These are phyloP conservation scores for Anoplius nigerrimus DNA, from an alignment of 2,888 invertebrate species.

Conservation along the genomic window DNA sequence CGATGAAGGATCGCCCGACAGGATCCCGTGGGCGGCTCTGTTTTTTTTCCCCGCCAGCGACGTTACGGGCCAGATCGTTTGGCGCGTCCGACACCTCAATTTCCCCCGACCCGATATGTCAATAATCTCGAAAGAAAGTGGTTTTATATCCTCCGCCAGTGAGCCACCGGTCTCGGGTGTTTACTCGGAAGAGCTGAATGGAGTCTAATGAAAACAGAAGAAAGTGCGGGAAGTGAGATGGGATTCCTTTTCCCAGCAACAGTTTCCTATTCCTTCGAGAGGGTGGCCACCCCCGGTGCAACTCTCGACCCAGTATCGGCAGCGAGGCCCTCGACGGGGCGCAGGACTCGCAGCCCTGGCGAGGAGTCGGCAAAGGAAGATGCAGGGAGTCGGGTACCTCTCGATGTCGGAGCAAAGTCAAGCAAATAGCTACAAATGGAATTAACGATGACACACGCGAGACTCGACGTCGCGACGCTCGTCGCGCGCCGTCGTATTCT, in stretches of 20 bases:
- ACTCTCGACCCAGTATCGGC: conserved; percentile 9
- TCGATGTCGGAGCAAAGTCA: conserved; percentile 28
- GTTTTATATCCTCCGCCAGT: conserved; percentile 41
- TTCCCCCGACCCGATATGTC: conserved; percentile 51
- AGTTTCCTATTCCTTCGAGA: conserved; percentile 36
- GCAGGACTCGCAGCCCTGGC: background rate
- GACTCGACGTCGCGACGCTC: conserved; percentile 16
- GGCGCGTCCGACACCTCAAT: conserved; percentile 48
- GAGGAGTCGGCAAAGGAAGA: conserved; percentile 18
- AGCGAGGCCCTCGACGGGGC: background rate
- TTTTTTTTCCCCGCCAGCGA: no score
- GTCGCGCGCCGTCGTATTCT: no score
- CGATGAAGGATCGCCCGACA: no score
- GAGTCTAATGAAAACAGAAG: conserved; percentile 44
- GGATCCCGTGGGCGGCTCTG: no score
- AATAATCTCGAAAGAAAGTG: conserved; percentile 47
- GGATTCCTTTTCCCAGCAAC: conserved; percentile 17
- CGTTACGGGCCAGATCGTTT: conserved; percentile 38
- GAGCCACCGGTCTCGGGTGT: conserved; percentile 23
- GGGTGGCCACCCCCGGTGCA: conserved; percentile 13
- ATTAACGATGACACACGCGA: conserved; percentile 61
- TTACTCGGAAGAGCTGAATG: conserved; percentile 35
- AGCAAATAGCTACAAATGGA: conserved; percentile 64
- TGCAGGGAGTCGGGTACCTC: background rate
- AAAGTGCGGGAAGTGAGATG: conserved; percentile 6